phyloP scores from a whole-genome alignment of 1,140 invertebrate genomes.

The Vollenhovia emeryi region DNA sequence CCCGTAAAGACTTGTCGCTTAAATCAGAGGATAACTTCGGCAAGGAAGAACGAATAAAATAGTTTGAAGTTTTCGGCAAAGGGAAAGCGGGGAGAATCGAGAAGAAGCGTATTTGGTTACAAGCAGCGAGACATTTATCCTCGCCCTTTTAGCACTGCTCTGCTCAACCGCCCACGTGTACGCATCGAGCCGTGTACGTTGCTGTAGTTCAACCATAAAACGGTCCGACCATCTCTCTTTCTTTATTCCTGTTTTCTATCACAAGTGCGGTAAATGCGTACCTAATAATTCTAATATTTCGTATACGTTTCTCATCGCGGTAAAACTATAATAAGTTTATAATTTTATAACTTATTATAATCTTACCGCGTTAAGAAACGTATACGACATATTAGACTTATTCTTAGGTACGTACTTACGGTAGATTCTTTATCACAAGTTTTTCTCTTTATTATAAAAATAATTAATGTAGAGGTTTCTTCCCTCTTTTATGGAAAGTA shows the following conservation, averaged over 20 bases:
- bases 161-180: slow-evolving; percentile 51
- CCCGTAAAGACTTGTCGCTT: background rate
- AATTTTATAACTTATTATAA: too few species aligned
- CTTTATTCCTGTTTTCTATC: background rate
- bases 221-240: background rate
- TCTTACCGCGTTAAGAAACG: too few species aligned
- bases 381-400: too few species aligned
- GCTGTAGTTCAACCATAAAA: background rate
- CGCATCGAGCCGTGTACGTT: slow-evolving; percentile 16
- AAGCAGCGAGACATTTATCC: slow-evolving; percentile 72
- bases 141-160: slow-evolving; percentile 66
- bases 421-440: too few species aligned
- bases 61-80: background rate
- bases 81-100: slow-evolving; percentile 37
- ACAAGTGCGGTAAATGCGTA: background rate
- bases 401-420: too few species aligned
- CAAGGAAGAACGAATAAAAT: slow-evolving; percentile 7
- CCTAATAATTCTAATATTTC: background rate
- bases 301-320: background rate
- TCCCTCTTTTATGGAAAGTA: background rate
- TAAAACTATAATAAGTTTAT: background rate
- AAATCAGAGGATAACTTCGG: background rate
- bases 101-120: slow-evolving; percentile 68
- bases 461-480: background rate
- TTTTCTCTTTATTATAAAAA: background rate